A percentile compares a stretch with the other conserved stretches of the same genome.
Conservation (phyloP, 2,888 invertebrate species). For the Amphipoea oculea region DNA sequence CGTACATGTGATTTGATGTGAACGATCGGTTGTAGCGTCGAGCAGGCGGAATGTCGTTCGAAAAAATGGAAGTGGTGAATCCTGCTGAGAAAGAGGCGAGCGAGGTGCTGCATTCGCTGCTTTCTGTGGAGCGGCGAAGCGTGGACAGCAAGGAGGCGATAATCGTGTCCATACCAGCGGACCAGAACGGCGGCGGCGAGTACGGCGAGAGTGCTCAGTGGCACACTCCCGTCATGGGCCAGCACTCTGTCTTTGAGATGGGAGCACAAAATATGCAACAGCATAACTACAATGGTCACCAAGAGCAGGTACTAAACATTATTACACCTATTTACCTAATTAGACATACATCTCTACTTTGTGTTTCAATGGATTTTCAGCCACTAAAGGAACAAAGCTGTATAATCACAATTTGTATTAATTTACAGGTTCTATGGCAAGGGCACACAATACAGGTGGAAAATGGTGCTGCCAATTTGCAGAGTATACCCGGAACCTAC, state of each 20-base stretch:
- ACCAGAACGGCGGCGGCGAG: constrained; percentile 87
- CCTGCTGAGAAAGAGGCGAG: constrained; percentile 93
- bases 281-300: constrained; percentile 87
- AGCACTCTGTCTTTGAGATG: constrained; percentile 89
- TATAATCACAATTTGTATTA: not conserved
- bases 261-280: constrained; percentile 85
- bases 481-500: constrained; percentile 80
- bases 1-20: constrained; percentile 88
- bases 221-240: constrained; percentile 91
- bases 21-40: constrained; percentile 86
- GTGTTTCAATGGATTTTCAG: not conserved
- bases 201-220: constrained; percentile 91
- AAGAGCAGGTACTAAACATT: constrained; percentile 82
- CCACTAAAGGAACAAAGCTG: not conserved
- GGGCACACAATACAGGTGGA: constrained; percentile 92
- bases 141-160: constrained; percentile 90
- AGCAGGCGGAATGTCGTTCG: constrained; percentile 86
- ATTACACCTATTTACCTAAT: constrained; percentile 1
- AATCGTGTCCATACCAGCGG: constrained; percentile 86
- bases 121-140: constrained; percentile 92
- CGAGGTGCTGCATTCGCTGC: constrained; percentile 92
- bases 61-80: constrained; percentile 92
- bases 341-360: not conserved
- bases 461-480: constrained; percentile 85
- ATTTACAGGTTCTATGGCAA: constrained; percentile 92